phyloP scores from a whole-genome alignment of 2,797 vertebrate species.

The Alfaro cultratus region DNA sequence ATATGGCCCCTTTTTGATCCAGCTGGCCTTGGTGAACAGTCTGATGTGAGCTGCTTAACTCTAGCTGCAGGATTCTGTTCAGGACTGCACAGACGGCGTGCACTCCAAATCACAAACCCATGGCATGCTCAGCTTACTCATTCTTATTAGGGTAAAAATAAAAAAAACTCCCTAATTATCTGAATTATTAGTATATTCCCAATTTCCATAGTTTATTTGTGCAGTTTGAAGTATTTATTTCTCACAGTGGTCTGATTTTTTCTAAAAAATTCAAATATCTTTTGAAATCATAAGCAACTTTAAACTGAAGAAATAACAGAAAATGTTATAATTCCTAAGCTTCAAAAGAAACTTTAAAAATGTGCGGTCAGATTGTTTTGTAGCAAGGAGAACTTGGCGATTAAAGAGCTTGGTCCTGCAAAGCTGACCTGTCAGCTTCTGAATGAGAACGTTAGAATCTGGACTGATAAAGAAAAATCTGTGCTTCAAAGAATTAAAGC shows the following conservation, averaged over 20 bases:
- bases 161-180: not conserved
- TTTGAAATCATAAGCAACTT: not conserved
- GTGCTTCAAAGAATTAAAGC: not conserved
- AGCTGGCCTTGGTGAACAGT: constrained; percentile 38
- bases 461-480: too few species aligned
- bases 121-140: not conserved
- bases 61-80: constrained; percentile 17
- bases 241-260: not conserved
- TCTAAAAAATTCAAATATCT: not conserved
- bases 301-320: too few species aligned
- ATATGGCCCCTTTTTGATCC: constrained; percentile 57
- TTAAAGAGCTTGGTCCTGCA: not conserved
- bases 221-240: not conserved
- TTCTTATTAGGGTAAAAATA: not conserved
- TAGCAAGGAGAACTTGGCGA: not conserved
- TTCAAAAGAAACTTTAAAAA: not conserved
- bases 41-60: constrained; percentile 38
- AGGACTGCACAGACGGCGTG: constrained; percentile 16
- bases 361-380: not conserved
- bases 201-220: not conserved
- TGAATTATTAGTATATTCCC: not conserved
- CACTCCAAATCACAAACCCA: constrained; percentile 14
- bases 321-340: too few species aligned
- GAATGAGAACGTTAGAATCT: too few species aligned
- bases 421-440: not conserved